Conservation (phyloP, 2,113 vertebrate species). For the Pangasianodon gigas region DNA sequence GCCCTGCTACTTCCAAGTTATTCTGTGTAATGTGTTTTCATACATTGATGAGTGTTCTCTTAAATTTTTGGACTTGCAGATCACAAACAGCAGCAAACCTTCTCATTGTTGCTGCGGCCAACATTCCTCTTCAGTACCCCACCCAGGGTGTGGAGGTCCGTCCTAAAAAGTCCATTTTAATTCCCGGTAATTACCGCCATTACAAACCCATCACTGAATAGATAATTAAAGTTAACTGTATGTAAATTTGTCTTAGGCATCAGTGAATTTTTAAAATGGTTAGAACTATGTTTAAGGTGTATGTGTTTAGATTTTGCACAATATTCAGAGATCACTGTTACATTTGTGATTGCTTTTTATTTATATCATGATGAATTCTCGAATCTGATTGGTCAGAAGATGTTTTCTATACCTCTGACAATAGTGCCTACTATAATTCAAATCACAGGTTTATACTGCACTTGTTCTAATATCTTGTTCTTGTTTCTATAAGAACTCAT, state of each 20-base stretch:
- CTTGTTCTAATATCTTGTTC: too few relatives aligned
- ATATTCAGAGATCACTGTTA: not conserved
- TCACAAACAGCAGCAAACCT: slow-evolving; percentile 73
- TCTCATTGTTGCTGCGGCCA: slow-evolving; percentile 81
- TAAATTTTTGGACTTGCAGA: slow-evolving; percentile 61
- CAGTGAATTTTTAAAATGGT: too few relatives aligned
- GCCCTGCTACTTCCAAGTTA: too few relatives aligned
- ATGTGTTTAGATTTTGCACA: not conserved
- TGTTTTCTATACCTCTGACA: too few relatives aligned
- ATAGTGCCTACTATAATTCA: not conserved
- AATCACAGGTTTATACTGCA: not conserved
- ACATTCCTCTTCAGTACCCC: slow-evolving; percentile 87
- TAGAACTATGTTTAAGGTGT: not conserved
- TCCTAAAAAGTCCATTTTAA: slow-evolving; percentile 81
- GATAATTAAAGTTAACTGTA: not conserved
- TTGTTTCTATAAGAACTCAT: too few relatives aligned
- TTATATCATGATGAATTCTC: not conserved
- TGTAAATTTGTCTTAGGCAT: too few relatives aligned
- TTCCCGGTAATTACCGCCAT: slow-evolving; percentile 76
- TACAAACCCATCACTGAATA: not conserved
- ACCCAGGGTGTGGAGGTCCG: slow-evolving; percentile 84
- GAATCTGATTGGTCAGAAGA: not conserved
- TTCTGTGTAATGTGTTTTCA: not conserved
- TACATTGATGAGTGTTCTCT: not conserved
- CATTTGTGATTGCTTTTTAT: not conserved